Evolutionary conservation across 2,113 vertebrate genomes (phyloP), one percentile per base, ranked within the genome.

Genomic region (Cyphomyrus plagiostoma): DNA sequence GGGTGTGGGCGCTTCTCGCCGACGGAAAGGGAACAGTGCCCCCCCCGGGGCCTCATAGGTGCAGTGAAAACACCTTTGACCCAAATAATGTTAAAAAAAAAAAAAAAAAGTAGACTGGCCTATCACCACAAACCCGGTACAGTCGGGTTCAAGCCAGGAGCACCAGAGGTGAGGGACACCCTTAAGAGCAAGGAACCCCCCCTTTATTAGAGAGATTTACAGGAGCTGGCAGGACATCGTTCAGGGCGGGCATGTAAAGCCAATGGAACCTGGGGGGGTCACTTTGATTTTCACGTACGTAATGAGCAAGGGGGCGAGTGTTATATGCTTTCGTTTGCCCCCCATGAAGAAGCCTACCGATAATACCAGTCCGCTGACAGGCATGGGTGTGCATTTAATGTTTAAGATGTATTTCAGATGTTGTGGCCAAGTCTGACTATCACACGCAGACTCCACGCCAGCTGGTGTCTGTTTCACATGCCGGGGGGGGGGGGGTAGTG

Each of bases 201-300:
- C 13, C 94, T 95, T 94, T 92, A 93, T 95, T 93, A 93, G 88
- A 91, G 91, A 93, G 93, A 95, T 95, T 94, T 94, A 95, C 87
- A 91, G 52, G 77, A 87, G 88, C 15, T 17, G 56, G 91, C 52
- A 48, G 90, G 89, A 91, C 92, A 91, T 93, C 94, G 94, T 92
- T 95, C 93, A 94, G 91, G 90, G 90, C 90, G 88, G 89, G 80
- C 85, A 93, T 91, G 92, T 95, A 95, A 95, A 95, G 92, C 88
- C 87, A 93, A 1, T 92, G 90, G 56, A 91, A 90, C 90, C 90
- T 90, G 85, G 90, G 74, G 70, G 92, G 93, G 92, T 95, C 92
- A 93, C 92, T 88, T 82, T 89, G 92, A 89, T 93, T 93, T 95
- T 94, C 93, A 94, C 94, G 94, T 92, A 89, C 90, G 91, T 93